These are phyloP conservation scores for Murina feae DNA, from an alignment of 2,113 vertebrate genomes.

Conservation along the genomic window DNA sequence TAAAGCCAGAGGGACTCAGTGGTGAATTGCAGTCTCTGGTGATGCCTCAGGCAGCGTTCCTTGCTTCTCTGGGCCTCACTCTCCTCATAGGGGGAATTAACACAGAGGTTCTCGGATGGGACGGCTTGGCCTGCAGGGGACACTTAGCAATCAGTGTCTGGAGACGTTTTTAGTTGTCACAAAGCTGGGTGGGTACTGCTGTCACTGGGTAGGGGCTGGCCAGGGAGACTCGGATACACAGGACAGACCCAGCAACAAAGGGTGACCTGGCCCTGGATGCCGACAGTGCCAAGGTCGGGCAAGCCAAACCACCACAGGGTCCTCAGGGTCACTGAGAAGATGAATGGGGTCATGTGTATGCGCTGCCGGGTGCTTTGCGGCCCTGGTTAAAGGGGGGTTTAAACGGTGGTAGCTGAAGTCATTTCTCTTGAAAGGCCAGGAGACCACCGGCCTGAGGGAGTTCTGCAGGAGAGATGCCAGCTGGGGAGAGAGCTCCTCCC, in stretches of 20 bases:
- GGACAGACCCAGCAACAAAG: fast-evolving
- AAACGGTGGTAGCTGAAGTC: background rate
- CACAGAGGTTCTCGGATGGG: background rate
- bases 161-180: background rate
- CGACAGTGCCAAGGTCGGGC: background rate
- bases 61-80: background rate
- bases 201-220: too few relatives aligned
- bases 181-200: background rate
- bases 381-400: background rate
- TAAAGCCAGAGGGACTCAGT: background rate
- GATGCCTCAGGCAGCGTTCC: fast-evolving
- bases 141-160: background rate
- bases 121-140: background rate
- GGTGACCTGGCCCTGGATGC: background rate
- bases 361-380: fast-evolving
- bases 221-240: fast-evolving
- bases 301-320: background rate
- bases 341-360: fast-evolving
- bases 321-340: background rate
- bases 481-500: background rate
- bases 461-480: background rate
- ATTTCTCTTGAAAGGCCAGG: background rate
- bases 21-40: too few relatives aligned
- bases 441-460: background rate
- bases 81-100: background rate